These are phyloP conservation scores for Ascidia mentula DNA, from an alignment of 23 tunicate genomes.

Conservation along the genomic window DNA sequence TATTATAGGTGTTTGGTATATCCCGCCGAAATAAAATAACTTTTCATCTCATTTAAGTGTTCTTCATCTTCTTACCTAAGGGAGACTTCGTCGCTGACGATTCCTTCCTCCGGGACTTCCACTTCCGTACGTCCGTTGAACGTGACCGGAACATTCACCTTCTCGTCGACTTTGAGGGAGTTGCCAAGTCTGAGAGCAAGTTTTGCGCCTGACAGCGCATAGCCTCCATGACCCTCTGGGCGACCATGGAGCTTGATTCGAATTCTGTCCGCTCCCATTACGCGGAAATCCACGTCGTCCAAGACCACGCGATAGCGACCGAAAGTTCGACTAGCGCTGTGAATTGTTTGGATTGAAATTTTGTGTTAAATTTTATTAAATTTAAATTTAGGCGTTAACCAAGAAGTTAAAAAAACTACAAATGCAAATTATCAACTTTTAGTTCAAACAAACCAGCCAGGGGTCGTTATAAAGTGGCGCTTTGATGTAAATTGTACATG, in stretches of 20 bases:
- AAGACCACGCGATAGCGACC: conserved; percentile 52
- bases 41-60: too few relatives aligned
- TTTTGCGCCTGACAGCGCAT: conserved; percentile 20
- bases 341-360: too few relatives aligned
- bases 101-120: conserved; percentile 19
- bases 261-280: conserved; percentile 14
- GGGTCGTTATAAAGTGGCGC: too few relatives aligned
- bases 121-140: conserved; percentile 16
- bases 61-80: conserved; percentile 9
- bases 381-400: too few relatives aligned
- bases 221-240: conserved; percentile 18
- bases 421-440: too few relatives aligned
- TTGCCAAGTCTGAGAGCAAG: conserved; percentile 42
- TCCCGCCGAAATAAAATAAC: too few relatives aligned
- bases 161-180: conserved; percentile 34
- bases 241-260: conserved; percentile 41
- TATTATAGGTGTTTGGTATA: too few relatives aligned
- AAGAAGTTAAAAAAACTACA: too few relatives aligned
- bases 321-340: conserved; percentile 25
- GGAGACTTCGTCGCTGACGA: conserved; percentile 26
- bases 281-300: conserved; percentile 39
- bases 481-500: too few relatives aligned
- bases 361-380: too few relatives aligned
- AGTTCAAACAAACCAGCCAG: too few relatives aligned
- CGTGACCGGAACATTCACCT: conserved; percentile 18